Percentiles rank a stretch among this genome's conserved stretches.
phyloP scores from a whole-genome alignment of 2,797 vertebrate species.

The Hoplostethus mediterraneus region DNA sequence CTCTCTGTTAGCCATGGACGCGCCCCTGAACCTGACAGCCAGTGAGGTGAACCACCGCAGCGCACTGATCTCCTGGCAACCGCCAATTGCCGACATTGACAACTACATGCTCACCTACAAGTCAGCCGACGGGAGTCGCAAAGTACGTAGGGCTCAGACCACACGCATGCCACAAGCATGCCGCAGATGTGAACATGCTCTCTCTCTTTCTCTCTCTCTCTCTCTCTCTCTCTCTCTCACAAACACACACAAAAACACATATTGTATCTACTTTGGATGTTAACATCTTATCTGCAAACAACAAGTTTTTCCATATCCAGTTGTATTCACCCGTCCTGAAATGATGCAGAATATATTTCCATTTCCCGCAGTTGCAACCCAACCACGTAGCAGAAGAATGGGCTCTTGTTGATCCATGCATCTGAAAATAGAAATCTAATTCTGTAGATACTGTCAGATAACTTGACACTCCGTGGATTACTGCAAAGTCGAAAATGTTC shows the following conservation, averaged over 20 bases:
- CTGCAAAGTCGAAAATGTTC: constrained; percentile 18
- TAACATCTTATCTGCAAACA: constrained; percentile 19
- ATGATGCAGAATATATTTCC: constrained; percentile 12
- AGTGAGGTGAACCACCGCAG: constrained; percentile 94
- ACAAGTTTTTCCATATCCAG: constrained; percentile 28
- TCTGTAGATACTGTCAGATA: constrained; percentile 23
- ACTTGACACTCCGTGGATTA: constrained; percentile 21
- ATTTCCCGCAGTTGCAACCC: neutral
- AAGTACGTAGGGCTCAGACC: constrained; percentile 81
- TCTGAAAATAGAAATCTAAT: constrained; percentile 38
- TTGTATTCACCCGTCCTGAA: neutral
- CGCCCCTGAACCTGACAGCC: constrained; percentile 93
- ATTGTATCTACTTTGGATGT: neutral
- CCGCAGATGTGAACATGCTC: neutral
- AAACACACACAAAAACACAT: neutral
- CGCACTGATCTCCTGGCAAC: constrained; percentile 94
- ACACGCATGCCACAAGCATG: neutral
- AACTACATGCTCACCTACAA: constrained; percentile 97
- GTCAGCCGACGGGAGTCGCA: constrained; percentile 89
- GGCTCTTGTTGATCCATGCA: constrained; percentile 17
- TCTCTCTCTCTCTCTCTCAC: neutral
- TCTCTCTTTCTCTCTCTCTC: too few relatives aligned
- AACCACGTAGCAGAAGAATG: constrained; percentile 3
- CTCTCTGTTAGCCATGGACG: constrained; percentile 89
- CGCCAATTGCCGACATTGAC: constrained; percentile 92